Evolutionary conservation across 2,797 vertebrate species (phyloP), one percentile per base, ranked within the genome.

Genomic region (Poecile montanus): DNA sequence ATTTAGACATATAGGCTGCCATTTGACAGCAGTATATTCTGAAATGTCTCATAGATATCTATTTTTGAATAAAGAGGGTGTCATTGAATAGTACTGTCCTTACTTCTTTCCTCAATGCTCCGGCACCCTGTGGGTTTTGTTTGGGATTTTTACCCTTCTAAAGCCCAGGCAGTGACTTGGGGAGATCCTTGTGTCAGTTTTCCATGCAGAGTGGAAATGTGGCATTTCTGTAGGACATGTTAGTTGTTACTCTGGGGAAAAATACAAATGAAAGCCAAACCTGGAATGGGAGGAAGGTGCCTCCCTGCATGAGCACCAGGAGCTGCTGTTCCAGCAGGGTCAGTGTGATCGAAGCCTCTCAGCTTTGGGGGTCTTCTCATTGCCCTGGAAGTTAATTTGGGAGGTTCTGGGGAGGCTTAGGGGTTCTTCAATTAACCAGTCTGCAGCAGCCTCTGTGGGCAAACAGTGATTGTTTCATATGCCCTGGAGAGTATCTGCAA

Each of bases 51-150:
- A 98, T 98, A 98, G 98, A 98, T 98, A 96, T 98, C 95, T 98
- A 98, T 98, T 98, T 98, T 98, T 98, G 98, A 98, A 98, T 98
- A 98, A 98, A 98, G 97, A 97, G 97, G 97, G 97, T 98, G 98
- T 98, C 97, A 48, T 97, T 98, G 93, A 97, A 89, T 14, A 91
- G 72, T 16, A 30, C 73, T 91, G 94, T 60, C 65, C 57, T 91
- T 45, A 47, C 65, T 96, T 75, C 11, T 79, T 85, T 67, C 32
- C 42, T 50, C 54, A 56, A 0, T 85, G 42, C 42, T 61, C 32
- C 0, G 0, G 6, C 48, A 79, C 48, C 40, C 19, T 29, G 5
- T 44, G 32, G 30, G 27, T n/a, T 85, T 67, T 54, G 27, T 54
- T 48, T 61, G 47, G 20, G 6, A 9, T 66, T 71, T 60, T 45